phyloP scores from a whole-genome alignment of 2,888 invertebrate species.

The Scaptomyza reducta region DNA sequence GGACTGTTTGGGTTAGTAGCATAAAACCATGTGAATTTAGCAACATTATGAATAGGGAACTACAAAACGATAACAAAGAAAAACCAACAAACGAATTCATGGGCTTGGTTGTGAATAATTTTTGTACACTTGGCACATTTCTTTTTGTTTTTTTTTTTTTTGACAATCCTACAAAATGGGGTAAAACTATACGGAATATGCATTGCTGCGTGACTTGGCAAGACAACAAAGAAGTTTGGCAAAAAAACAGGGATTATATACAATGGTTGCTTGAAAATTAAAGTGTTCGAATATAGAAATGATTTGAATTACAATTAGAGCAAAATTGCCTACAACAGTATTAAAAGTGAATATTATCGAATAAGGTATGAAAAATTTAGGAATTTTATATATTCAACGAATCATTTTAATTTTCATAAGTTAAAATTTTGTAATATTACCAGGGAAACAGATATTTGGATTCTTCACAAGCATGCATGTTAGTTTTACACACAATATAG shows the following conservation, averaged over 20 bases:
- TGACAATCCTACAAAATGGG: constrained; percentile 32
- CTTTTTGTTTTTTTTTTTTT: constrained; percentile 32
- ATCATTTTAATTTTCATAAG: not conserved
- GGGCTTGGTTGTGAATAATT: constrained; percentile 14
- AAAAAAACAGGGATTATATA: not conserved
- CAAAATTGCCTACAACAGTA: no score
- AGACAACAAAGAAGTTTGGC: constrained; percentile 25
- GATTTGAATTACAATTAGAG: no score
- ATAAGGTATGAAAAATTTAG: no score
- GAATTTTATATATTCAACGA: no score
- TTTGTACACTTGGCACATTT: constrained; percentile 36
- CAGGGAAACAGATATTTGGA: constrained; percentile 10
- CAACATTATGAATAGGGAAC: constrained; percentile 24
- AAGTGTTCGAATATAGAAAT: not conserved
- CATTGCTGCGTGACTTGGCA: constrained; percentile 26
- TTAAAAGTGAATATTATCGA: no score
- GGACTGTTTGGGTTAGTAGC: constrained; percentile 28
- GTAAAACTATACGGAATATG: constrained; percentile 13
- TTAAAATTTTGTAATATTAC: not conserved
- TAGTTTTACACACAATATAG: not conserved
- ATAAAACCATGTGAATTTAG: constrained; percentile 9
- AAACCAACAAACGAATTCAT: constrained; percentile 29
- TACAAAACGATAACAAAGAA: constrained; percentile 29
- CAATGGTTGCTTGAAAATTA: not conserved
- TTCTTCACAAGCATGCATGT: constrained; percentile 35